A percentile compares a stretch with the other conserved stretches of the same genome.
Evolutionary conservation across 2,797 vertebrate genomes (phyloP).

Genomic region (Oreortyx pictus): DNA sequence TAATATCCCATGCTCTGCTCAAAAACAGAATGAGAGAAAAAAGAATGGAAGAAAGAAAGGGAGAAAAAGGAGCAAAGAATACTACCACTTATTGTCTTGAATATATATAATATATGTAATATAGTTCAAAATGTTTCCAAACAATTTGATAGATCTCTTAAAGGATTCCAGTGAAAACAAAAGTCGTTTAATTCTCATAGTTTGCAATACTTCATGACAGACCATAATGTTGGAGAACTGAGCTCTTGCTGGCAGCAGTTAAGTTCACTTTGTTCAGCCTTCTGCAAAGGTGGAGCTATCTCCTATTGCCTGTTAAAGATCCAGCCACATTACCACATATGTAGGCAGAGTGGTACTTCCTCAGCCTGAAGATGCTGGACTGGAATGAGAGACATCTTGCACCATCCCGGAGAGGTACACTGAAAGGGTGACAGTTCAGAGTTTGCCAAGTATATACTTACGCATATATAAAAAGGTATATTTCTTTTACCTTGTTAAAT

Average conservation of each 20-base stretch:
- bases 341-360: not conserved
- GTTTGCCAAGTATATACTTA: not conserved
- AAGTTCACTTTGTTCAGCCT: not conserved
- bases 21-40: not conserved
- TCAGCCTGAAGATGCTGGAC: not conserved
- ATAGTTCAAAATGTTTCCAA: not conserved
- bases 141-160: not conserved
- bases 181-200: not conserved
- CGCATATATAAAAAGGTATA: not conserved
- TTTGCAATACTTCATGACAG: not conserved
- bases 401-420: not conserved
- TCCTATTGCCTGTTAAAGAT: not conserved
- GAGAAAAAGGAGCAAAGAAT: not conserved
- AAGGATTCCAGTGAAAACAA: not conserved
- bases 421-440: not conserved
- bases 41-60: not conserved
- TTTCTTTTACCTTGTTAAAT: conserved; percentile 40
- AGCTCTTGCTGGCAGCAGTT: not conserved
- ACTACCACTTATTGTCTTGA: not conserved
- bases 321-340: not conserved
- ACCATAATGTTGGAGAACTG: not conserved
- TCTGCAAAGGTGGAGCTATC: not conserved
- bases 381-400: not conserved
- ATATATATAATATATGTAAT: not conserved
- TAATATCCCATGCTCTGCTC: not conserved